Conservation (phyloP, 2,888 invertebrate genomes). For the Caenorhabditis japonica region DNA sequence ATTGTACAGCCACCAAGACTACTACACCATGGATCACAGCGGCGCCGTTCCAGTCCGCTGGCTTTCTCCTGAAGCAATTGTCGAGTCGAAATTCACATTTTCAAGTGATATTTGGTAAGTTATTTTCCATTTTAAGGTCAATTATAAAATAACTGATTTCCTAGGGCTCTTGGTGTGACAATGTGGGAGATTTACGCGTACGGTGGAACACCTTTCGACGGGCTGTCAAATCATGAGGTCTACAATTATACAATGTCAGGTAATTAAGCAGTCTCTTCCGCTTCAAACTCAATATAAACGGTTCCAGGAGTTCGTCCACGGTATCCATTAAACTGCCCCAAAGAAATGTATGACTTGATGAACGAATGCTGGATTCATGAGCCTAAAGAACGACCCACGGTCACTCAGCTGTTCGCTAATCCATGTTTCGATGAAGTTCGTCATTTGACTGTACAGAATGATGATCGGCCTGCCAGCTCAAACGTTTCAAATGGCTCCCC, state of each 20-base stretch:
- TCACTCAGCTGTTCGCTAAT: conserved; percentile 84
- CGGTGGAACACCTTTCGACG: conserved; percentile 93
- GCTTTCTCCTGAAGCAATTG: conserved; percentile 98
- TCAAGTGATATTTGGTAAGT: conserved; percentile 95
- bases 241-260: too few relatives aligned
- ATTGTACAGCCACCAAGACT: conserved; percentile 68
- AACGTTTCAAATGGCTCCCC: too few relatives aligned
- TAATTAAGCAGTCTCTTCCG: too few relatives aligned
- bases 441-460: too few relatives aligned
- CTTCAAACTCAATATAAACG: too few relatives aligned
- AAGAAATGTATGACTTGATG: conserved; percentile 88
- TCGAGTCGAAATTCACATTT: conserved; percentile 96
- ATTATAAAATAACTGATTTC: not conserved
- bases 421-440: conserved; percentile 24
- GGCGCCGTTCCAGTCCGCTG: conserved; percentile 82
- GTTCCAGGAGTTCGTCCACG: too few relatives aligned
- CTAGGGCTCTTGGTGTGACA: conserved; percentile 89
- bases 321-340: conserved; percentile 93
- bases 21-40: conserved; percentile 68
- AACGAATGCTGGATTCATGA: conserved; percentile 96
- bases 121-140: not conserved
- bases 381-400: conserved; percentile 90
- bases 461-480: too few relatives aligned
- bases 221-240: conserved; percentile 95
- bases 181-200: conserved; percentile 98